phyloP scores from a whole-genome alignment of 2,888 invertebrate genomes.

The Pantelozetes paolii region DNA sequence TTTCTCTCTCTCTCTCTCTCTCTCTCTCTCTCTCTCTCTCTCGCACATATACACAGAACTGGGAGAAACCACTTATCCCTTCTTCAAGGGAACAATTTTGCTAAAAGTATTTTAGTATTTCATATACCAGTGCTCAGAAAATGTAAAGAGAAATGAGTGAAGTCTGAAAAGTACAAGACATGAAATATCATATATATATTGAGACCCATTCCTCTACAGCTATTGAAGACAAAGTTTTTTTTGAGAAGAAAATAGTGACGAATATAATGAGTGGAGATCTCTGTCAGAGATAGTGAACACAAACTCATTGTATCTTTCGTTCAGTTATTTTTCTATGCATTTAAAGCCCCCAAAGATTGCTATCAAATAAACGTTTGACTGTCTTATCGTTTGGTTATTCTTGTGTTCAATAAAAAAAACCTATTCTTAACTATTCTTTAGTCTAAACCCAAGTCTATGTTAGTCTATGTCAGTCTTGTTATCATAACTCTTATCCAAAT shows the following conservation, averaged over 20 bases:
- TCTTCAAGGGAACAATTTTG: constrained; percentile 32
- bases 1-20: constrained; percentile 1
- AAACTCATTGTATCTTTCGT: constrained; percentile 1
- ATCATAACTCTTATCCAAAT: not conserved
- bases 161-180: not conserved
- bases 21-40: constrained; percentile 5
- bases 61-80: constrained; percentile 32
- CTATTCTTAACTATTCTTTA: not conserved
- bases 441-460: not conserved
- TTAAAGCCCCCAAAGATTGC: not conserved
- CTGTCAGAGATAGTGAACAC: constrained; percentile 10
- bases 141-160: not conserved
- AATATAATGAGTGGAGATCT: constrained; percentile 7
- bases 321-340: constrained; percentile 1
- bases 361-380: constrained; percentile 7
- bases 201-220: not conserved
- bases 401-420: not conserved
- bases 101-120: not conserved
- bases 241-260: constrained; percentile 2
- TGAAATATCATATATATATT: not conserved
- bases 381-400: not conserved
- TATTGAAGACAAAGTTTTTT: not conserved
- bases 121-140: not conserved
- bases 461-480: not conserved
- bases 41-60: not conserved